Percentiles rank a stretch among this genome's conserved stretches.
Conservation (phyloP, 2,888 invertebrate species). For the Archaeoteleia sp. region DNA sequence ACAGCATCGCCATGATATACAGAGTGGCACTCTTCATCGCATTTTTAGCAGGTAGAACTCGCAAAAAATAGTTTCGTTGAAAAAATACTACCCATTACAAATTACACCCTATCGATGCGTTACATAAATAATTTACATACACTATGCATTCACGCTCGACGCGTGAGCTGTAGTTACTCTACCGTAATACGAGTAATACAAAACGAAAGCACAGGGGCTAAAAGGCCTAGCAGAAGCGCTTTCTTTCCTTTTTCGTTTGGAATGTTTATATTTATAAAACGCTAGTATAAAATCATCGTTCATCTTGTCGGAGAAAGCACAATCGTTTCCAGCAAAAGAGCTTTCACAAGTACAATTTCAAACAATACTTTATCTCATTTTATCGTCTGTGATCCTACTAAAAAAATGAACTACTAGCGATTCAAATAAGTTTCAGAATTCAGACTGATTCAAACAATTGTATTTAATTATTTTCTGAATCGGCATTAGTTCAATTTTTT, state of each 20-base stretch:
- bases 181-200: slow-evolving; percentile 24
- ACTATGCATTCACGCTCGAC: slow-evolving; percentile 6
- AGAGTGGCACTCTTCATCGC: slow-evolving; percentile 1
- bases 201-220: slow-evolving; percentile 50
- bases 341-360: slow-evolving; percentile 2
- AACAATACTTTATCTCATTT: background rate
- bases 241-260: slow-evolving; percentile 32
- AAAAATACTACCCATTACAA: slow-evolving; percentile 51
- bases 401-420: background rate
- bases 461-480: too few species aligned
- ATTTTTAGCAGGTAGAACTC: slow-evolving; percentile 39
- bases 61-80: slow-evolving; percentile 52
- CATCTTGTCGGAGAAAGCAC: slow-evolving; percentile 28
- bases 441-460: too few species aligned
- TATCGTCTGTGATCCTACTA: background rate
- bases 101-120: slow-evolving; percentile 29
- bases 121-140: slow-evolving; percentile 45
- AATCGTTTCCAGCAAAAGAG: slow-evolving; percentile 26
- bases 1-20: background rate
- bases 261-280: slow-evolving; percentile 47
- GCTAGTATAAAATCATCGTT: slow-evolving; percentile 42
- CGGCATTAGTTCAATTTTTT: too few species aligned
- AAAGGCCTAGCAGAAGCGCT: slow-evolving; percentile 51
- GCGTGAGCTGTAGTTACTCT: slow-evolving; percentile 18
- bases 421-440: background rate